These are phyloP conservation scores for Sparidentex hasta DNA, from an alignment of 2,797 vertebrate genomes.

Conservation along the genomic window DNA sequence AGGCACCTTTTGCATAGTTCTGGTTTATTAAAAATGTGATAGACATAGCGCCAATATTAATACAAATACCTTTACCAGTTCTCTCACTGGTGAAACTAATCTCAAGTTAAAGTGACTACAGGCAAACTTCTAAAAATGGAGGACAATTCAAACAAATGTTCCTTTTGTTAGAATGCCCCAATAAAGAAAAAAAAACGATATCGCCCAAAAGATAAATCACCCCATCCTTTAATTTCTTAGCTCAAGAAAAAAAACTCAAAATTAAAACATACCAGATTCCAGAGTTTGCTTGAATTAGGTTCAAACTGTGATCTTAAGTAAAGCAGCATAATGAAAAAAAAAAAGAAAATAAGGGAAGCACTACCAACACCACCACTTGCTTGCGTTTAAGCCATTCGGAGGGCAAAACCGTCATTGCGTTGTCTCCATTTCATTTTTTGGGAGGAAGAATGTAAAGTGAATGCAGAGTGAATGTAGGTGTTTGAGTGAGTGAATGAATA, in stretches of 20 bases:
- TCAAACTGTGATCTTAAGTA: background rate
- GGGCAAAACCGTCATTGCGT: background rate
- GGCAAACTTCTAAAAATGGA: background rate
- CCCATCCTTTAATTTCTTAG: background rate
- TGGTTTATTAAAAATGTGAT: background rate
- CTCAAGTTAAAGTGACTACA: background rate
- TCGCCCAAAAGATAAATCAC: background rate
- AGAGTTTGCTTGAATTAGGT: background rate
- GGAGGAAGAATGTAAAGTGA: background rate
- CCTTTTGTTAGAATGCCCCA: background rate
- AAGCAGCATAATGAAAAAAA: too few relatives aligned
- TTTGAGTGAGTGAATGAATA: slow-evolving; percentile 8
- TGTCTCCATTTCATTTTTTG: background rate
- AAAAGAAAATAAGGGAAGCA: background rate
- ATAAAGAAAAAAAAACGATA: background rate
- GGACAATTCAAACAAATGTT: background rate
- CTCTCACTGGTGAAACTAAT: background rate
- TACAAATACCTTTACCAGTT: background rate
- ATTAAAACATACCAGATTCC: background rate
- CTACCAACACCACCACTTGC: too few relatives aligned
- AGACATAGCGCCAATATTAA: background rate
- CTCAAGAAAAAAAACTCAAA: background rate
- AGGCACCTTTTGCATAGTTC: background rate
- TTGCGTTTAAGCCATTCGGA: background rate
- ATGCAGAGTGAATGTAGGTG: background rate